Base-by-base conservation (phyloP, 2,797 vertebrate species). In the Phalloptychus januarius region DNA sequence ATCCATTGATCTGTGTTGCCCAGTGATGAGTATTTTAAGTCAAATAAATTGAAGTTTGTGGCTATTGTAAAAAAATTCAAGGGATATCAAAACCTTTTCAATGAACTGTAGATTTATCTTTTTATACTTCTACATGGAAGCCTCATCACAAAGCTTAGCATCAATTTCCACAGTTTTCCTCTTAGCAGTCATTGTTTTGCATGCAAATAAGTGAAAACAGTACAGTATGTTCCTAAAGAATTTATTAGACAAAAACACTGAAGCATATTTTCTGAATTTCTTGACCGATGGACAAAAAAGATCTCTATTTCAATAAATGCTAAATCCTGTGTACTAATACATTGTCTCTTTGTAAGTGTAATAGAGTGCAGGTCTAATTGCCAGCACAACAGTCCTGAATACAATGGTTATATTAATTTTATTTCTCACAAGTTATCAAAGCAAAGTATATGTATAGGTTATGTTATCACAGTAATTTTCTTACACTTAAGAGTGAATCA, bases 341-440 rank as follows among this genome's bases (percentile, higher is more conserved):
- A 36, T 40, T 36, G 40, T 40, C 16, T 67, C 25, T 50, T 48
- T 38, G 44, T 48, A 67, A 31, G 36, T 36, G n/a, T n/a, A 16
- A 58, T 23, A 33, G 25, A 67, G 38, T 45, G 8, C 31, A 48
- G 16, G 12, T 76, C 15, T 54, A 71, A 65, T 71, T 48, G 45
- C 79, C 74, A 76, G 73, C 18, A 77, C 28, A 16, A 48, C 50
- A 54, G 5, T 18, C 8, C 15, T 48, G 11, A 48, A 36, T 25
- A 52, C 0, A 1, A 75, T 33, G 33, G n/a, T 72, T 77, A 70
- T 72, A 82, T 67, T 70, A 72, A 63, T 65, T 65, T 74, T 44
- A 58, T 23, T 58, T 44, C n/a, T 74, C 5, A 83, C 48, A 76
- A 78, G 50, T 79, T 77, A 77, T 74, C 25, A 84, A 89, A 87